Conservation (phyloP, 2,113 vertebrate genomes). For the Clarias macrocephalus region DNA sequence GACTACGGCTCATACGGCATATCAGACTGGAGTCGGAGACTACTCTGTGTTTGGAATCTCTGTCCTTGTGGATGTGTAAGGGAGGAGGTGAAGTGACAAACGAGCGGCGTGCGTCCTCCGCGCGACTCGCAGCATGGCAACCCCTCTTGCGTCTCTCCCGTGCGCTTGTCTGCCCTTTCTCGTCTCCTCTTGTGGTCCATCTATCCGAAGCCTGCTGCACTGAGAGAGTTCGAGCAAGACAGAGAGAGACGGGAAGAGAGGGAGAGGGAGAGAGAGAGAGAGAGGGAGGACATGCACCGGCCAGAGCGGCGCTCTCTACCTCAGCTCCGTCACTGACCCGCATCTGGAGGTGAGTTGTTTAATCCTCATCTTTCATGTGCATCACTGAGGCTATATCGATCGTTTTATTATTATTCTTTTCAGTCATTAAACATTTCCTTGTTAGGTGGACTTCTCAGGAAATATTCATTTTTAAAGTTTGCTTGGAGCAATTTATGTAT, state of each 20-base stretch:
- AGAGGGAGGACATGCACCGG: conserved; percentile 46
- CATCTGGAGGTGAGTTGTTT: conserved; percentile 51
- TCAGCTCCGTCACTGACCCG: conserved; percentile 45
- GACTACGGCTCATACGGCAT: conserved; percentile 26
- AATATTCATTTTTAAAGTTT: neutral
- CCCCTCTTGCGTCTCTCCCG: conserved; percentile 4
- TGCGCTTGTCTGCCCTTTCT: conserved; percentile 18
- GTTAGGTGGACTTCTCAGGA: too few relatives aligned
- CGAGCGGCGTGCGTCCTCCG: conserved; percentile 6
- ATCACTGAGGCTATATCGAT: neutral
- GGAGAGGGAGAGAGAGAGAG: conserved; percentile 4
- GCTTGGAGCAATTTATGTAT: neutral
- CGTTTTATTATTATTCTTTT: too few relatives aligned
- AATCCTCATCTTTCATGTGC: conserved; percentile 6
- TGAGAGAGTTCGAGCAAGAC: conserved; percentile 23
- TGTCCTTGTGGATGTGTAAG: conserved; percentile 46
- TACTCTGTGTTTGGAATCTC: conserved; percentile 28
- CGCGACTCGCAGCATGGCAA: conserved; percentile 44
- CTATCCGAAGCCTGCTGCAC: conserved; percentile 34
- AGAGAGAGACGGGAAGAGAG: neutral
- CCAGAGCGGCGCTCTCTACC: conserved; percentile 35
- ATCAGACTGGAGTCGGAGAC: conserved; percentile 13
- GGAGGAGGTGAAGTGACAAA: conserved; percentile 20
- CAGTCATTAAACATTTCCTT: too few relatives aligned
- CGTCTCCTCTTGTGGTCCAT: neutral